Evolutionary conservation across 2,797 vertebrate genomes (phyloP).

Genomic region (Ctenopoma multispine): DNA sequence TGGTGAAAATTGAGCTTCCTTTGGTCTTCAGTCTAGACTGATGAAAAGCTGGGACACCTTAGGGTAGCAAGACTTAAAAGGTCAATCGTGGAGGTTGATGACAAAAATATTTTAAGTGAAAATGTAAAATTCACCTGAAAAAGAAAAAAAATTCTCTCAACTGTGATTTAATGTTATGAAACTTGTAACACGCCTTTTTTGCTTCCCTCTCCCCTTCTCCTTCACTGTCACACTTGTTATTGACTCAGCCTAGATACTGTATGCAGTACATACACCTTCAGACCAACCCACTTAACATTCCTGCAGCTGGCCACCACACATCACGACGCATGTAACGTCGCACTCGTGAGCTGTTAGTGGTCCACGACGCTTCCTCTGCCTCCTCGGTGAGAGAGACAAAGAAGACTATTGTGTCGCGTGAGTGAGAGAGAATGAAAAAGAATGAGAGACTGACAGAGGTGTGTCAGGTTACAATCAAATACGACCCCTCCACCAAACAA

Average conservation of each 20-base stretch:
- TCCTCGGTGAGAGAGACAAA: constrained; percentile 71
- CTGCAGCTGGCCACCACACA: constrained; percentile 68
- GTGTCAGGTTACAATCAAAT: constrained; percentile 79
- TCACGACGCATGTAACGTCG: constrained; percentile 77
- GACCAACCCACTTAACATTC: constrained; percentile 73
- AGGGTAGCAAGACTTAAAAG: constrained; percentile 26
- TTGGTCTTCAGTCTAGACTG: constrained; percentile 9
- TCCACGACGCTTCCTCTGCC: constrained; percentile 52
- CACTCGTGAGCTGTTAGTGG: constrained; percentile 67
- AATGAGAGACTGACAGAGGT: constrained; percentile 57
- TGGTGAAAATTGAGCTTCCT: background rate
- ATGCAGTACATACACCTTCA: constrained; percentile 6
- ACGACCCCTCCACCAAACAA: constrained; percentile 45
- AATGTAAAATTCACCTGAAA: too few relatives aligned
- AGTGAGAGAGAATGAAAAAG: constrained; percentile 51
- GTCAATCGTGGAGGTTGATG: constrained; percentile 1
- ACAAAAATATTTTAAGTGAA: background rate
- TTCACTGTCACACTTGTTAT: constrained; percentile 39
- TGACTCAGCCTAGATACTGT: constrained; percentile 32
- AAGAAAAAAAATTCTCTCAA: too few relatives aligned
- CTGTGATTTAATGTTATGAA: too few relatives aligned
- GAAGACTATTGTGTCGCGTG: constrained; percentile 67
- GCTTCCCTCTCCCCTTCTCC: constrained; percentile 7
- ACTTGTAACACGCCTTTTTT: too few relatives aligned
- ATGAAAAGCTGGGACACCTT: constrained; percentile 3